These are phyloP conservation scores for Tholera decimalis DNA, from an alignment of 2,888 invertebrate species.

Conservation along the genomic window DNA sequence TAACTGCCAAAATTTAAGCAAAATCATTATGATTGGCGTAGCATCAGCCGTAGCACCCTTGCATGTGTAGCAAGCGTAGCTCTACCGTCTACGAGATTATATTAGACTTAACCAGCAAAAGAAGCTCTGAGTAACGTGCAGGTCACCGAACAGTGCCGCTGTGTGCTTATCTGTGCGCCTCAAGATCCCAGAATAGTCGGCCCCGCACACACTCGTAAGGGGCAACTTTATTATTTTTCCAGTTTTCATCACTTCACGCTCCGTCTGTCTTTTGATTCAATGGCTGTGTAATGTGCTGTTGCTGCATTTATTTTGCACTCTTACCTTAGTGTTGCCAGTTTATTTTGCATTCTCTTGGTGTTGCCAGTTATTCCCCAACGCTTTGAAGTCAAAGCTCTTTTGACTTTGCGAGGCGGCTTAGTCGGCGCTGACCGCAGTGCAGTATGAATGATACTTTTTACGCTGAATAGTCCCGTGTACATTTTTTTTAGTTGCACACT, in stretches of 20 bases:
- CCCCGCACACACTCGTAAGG: slow-evolving; percentile 74
- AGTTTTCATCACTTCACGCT: slow-evolving; percentile 90
- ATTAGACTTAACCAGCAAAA: slow-evolving; percentile 32
- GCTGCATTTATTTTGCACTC: slow-evolving; percentile 90
- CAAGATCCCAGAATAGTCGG: slow-evolving; percentile 86
- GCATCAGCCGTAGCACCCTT: slow-evolving; percentile 23
- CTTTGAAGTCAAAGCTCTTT: slow-evolving; percentile 91
- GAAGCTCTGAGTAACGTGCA: slow-evolving; percentile 37
- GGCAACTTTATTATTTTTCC: slow-evolving; percentile 86
- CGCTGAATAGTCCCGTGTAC: slow-evolving; percentile 77
- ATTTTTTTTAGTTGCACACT: slow-evolving; percentile 71
- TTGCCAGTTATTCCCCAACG: slow-evolving; percentile 84
- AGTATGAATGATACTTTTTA: slow-evolving; percentile 85
- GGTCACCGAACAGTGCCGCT: slow-evolving; percentile 54
- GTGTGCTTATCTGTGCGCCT: slow-evolving; percentile 46
- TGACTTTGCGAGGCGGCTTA: slow-evolving; percentile 82
- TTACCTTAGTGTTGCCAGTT: slow-evolving; percentile 81
- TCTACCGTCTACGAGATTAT: slow-evolving; percentile 21
- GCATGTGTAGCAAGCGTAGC: slow-evolving; percentile 27
- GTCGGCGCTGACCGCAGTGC: slow-evolving; percentile 83
- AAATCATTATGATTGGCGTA: neutral
- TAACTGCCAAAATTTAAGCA: neutral
- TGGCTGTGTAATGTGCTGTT: slow-evolving; percentile 90
- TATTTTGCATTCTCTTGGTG: slow-evolving; percentile 87
- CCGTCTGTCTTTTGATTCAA: slow-evolving; percentile 89